These are phyloP conservation scores for Elegia similella DNA, from an alignment of 2,888 invertebrate species.

Conservation along the genomic window DNA sequence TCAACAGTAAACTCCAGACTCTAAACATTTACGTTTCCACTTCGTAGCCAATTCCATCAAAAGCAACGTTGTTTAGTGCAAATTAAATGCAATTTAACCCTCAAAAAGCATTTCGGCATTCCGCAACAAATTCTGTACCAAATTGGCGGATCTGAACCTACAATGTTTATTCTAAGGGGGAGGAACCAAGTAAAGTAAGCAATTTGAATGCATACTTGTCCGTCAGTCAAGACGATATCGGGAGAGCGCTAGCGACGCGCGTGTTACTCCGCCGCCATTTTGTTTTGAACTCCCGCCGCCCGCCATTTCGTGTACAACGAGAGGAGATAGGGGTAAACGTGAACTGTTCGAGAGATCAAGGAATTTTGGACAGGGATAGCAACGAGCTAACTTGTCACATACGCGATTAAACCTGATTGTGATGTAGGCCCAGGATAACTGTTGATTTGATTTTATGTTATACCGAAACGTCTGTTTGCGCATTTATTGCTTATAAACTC, in stretches of 20 bases:
- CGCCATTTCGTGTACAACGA: neutral
- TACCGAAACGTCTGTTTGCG: constrained; percentile 77
- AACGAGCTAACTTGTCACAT: constrained; percentile 78
- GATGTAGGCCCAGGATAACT: constrained; percentile 81
- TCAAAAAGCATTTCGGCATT: constrained; percentile 75
- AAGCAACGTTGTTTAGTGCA: constrained; percentile 67
- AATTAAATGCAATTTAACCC: constrained; percentile 79
- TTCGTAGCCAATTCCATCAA: constrained; percentile 28
- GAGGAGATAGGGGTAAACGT: constrained; percentile 1
- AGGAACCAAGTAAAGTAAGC: constrained; percentile 83
- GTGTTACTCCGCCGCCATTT: constrained; percentile 29
- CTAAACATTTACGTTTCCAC: constrained; percentile 22
- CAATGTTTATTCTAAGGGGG: constrained; percentile 70
- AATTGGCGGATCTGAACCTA: constrained; percentile 70
- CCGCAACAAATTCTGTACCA: constrained; percentile 78
- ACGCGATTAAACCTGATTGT: constrained; percentile 80
- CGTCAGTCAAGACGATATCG: constrained; percentile 86
- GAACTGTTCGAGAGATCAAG: constrained; percentile 15
- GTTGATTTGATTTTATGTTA: constrained; percentile 82
- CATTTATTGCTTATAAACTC: constrained; percentile 79
- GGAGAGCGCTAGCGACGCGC: constrained; percentile 32
- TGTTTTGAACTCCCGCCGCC: constrained; percentile 14
- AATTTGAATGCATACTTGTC: constrained; percentile 89
- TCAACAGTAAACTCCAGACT: constrained; percentile 12
- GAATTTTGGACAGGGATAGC: constrained; percentile 28